Conservation (phyloP, 2,797 vertebrate species). For the Pelochelys cantorii region DNA sequence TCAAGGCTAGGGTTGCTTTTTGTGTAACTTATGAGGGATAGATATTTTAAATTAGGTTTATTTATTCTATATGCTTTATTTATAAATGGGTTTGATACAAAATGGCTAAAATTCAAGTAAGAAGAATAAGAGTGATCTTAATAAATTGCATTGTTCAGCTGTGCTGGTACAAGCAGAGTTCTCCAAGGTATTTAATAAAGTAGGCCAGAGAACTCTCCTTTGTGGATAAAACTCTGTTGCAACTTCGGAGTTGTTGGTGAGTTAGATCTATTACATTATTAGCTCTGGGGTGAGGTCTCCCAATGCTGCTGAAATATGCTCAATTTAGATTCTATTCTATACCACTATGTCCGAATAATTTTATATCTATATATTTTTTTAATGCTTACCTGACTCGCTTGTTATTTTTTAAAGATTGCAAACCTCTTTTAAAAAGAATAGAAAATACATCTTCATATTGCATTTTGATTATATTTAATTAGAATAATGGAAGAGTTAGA, state of each 20-base stretch:
- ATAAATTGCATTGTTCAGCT: constrained; percentile 69
- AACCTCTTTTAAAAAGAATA: constrained; percentile 29
- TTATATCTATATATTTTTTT: constrained; percentile 74
- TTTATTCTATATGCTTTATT: constrained; percentile 60
- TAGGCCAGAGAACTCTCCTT: constrained; percentile 70
- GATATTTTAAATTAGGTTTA: constrained; percentile 53
- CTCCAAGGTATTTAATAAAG: constrained; percentile 72
- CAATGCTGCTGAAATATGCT: constrained; percentile 71
- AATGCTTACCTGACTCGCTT: constrained; percentile 68
- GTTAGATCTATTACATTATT: constrained; percentile 66
- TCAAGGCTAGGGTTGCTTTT: constrained; percentile 21
- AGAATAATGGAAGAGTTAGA: constrained; percentile 48
- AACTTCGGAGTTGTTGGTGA: constrained; percentile 56
- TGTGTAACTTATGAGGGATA: not conserved
- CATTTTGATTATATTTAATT: constrained; percentile 67
- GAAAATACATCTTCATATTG: constrained; percentile 58
- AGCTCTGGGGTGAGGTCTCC: constrained; percentile 71
- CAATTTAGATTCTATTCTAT: constrained; percentile 76
- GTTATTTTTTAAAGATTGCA: constrained; percentile 65
- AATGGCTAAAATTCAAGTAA: constrained; percentile 46
- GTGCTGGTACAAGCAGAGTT: constrained; percentile 62
- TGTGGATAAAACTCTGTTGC: constrained; percentile 69
- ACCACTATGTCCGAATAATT: constrained; percentile 68
- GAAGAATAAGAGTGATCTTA: constrained; percentile 59
- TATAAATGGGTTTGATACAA: constrained; percentile 30